A percentile compares a stretch with the other conserved stretches of the same genome.
Evolutionary conservation across 2,888 invertebrate genomes (phyloP).

Genomic region (Diaperis boleti): DNA sequence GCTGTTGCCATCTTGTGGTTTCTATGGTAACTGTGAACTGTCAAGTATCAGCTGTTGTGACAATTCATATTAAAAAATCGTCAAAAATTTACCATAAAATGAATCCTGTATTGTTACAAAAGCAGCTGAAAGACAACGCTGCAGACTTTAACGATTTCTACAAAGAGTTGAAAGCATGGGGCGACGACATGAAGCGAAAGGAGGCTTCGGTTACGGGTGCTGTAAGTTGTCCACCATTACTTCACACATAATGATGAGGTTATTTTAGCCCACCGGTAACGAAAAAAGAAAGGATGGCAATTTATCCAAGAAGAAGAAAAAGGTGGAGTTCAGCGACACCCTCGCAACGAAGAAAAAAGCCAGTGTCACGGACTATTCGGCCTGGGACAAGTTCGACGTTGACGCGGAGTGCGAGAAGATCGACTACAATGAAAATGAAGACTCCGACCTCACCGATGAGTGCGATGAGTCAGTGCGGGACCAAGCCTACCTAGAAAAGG

Average conservation of each 20-base stretch:
- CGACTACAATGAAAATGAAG: constrained; percentile 69
- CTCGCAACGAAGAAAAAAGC: constrained; percentile 23
- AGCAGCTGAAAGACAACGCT: constrained; percentile 79
- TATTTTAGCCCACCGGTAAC: too few relatives aligned
- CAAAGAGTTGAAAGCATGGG: constrained; percentile 80
- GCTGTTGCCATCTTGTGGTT: too few relatives aligned
- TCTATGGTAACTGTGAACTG: too few relatives aligned
- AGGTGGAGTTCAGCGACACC: not conserved
- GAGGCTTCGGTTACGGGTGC: too few relatives aligned
- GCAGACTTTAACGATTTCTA: constrained; percentile 77
- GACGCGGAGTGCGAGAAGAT: constrained; percentile 76
- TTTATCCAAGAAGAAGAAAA: constrained; percentile 14
- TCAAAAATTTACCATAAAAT: too few relatives aligned
- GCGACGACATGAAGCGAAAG: constrained; percentile 79
- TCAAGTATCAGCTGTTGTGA: too few relatives aligned
- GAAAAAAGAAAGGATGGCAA: constrained; percentile 6
- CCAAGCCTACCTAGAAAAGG: constrained; percentile 78
- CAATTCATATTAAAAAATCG: too few relatives aligned
- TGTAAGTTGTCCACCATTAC: too few relatives aligned
- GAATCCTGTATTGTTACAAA: constrained; percentile 77
- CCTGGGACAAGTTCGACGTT: constrained; percentile 86
- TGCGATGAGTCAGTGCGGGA: constrained; percentile 70
- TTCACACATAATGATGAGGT: too few relatives aligned
- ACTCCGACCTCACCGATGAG: constrained; percentile 67
- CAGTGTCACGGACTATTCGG: constrained; percentile 71